Evolutionary conservation across 2,113 vertebrate genomes (phyloP).

Genomic region (Uria lomvia): DNA sequence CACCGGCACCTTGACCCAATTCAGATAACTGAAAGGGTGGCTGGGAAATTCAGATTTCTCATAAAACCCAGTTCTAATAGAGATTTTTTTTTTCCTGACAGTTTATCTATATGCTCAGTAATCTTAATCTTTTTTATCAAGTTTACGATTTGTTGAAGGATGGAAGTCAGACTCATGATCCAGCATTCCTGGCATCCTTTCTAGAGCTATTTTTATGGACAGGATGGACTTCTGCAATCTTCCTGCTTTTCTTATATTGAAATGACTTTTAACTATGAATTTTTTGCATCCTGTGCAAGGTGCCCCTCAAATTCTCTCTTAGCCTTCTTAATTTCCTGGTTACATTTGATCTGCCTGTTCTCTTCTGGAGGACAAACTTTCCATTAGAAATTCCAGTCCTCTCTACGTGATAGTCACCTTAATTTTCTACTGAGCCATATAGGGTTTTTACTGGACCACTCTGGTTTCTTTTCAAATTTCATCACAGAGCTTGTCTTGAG

Average conservation of each 20-base stretch:
- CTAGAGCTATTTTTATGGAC: not conserved
- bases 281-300: not conserved
- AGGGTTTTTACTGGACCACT: not conserved
- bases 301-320: not conserved
- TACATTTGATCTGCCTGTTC: not conserved
- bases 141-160: not conserved
- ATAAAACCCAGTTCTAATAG: not conserved
- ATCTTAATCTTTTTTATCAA: not conserved
- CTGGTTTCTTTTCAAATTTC: not conserved
- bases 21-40: not conserved
- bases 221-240: not conserved
- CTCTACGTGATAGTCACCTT: not conserved
- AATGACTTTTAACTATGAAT: not conserved
- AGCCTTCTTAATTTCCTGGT: not conserved
- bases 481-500: not conserved
- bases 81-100: not conserved
- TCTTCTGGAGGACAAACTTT: not conserved
- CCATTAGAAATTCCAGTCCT: not conserved
- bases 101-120: not conserved
- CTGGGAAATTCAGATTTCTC: not conserved
- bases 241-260: not conserved
- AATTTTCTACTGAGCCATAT: not conserved
- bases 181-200: not conserved
- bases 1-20: not conserved
- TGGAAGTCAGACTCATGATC: not conserved